Evolutionary conservation across 2,113 vertebrate species (phyloP).

Genomic region (Forbesichthys agassizii): DNA sequence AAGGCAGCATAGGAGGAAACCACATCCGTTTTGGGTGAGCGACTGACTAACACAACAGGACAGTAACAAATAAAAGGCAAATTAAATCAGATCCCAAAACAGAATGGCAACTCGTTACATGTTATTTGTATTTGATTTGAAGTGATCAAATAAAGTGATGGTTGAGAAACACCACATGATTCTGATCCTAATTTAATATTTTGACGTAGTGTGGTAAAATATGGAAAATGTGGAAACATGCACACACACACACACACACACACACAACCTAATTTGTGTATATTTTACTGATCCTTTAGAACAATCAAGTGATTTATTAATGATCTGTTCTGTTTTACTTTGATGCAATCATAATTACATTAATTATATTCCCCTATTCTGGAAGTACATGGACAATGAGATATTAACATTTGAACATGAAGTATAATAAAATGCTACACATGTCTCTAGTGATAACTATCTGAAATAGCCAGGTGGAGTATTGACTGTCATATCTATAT

Average conservation of each 20-base stretch:
- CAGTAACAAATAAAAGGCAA: neutral
- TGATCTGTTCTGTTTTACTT: neutral
- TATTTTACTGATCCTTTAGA: neutral
- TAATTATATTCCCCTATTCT: neutral
- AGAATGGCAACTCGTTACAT: neutral
- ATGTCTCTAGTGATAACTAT: slow-evolving; percentile 8
- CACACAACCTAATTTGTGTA: neutral
- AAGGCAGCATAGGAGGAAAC: neutral
- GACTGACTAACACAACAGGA: neutral
- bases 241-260: neutral
- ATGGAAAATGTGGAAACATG: neutral
- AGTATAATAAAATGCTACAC: slow-evolving; percentile 2
- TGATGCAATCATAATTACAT: neutral
- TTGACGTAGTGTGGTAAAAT: neutral
- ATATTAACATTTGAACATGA: slow-evolving; percentile 6
- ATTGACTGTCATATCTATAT: neutral
- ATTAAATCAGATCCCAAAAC: neutral
- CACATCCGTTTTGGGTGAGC: neutral
- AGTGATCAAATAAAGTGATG: neutral
- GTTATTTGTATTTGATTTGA: neutral
- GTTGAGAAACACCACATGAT: neutral
- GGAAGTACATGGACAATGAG: neutral
- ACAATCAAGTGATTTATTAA: neutral
- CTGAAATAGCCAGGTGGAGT: neutral
- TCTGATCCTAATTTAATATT: neutral